These are phyloP conservation scores for Drosophila pseudotakahashii DNA, from an alignment of 2,888 invertebrate species.

Conservation along the genomic window DNA sequence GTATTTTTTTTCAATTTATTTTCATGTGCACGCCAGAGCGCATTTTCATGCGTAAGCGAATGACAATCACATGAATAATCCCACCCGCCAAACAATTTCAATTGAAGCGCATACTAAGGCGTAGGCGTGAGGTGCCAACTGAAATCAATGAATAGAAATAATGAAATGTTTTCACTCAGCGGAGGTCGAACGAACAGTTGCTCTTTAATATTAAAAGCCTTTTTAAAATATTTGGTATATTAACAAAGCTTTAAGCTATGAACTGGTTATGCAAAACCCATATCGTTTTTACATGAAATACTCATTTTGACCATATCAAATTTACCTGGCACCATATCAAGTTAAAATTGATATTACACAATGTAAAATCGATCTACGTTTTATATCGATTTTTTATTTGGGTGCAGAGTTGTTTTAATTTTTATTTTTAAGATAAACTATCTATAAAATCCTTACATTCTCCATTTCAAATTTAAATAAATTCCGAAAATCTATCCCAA, in stretches of 20 bases:
- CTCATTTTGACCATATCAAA: too few species aligned
- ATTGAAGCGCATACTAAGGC: slow-evolving; percentile 40
- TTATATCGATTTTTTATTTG: too few species aligned
- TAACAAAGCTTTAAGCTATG: too few species aligned
- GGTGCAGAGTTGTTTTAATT: too few species aligned
- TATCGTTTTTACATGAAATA: too few species aligned
- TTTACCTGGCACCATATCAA: too few species aligned
- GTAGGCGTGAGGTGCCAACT: slow-evolving; percentile 38
- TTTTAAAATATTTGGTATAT: neutral
- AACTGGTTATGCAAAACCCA: too few species aligned
- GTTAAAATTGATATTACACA: too few species aligned
- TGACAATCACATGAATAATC: slow-evolving; percentile 50
- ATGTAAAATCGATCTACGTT: too few species aligned
- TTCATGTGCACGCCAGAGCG: slow-evolving; percentile 56
- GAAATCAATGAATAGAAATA: slow-evolving; percentile 40
- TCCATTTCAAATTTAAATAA: neutral
- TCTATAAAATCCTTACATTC: too few species aligned
- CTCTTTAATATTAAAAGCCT: neutral
- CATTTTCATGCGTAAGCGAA: slow-evolving; percentile 65
- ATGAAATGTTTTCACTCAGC: slow-evolving; percentile 10
- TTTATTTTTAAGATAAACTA: too few species aligned
- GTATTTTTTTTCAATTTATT: slow-evolving; percentile 79
- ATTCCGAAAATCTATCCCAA: neutral
- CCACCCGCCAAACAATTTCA: slow-evolving; percentile 40
- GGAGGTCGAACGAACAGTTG: neutral